phyloP scores from a whole-genome alignment of 1,140 invertebrate genomes.

The Dendrolimus punctatus region DNA sequence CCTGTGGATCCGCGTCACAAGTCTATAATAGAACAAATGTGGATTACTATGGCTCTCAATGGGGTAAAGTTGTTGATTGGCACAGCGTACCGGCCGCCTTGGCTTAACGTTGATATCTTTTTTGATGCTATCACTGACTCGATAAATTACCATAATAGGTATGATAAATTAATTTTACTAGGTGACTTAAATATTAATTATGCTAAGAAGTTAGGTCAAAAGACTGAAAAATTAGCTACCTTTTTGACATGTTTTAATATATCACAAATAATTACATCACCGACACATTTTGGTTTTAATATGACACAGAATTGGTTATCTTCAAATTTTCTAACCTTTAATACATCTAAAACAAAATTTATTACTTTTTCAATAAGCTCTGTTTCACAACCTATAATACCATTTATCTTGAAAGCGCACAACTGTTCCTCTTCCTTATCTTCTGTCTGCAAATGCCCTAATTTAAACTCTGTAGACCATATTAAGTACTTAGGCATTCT shows the following conservation, averaged over 20 bases:
- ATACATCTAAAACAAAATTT: no score
- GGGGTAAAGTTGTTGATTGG: slow-evolving; percentile 7
- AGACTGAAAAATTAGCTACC: background rate
- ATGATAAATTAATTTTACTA: slow-evolving; percentile 3
- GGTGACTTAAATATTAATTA: slow-evolving; percentile 14
- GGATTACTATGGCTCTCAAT: slow-evolving; percentile 8
- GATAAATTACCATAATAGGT: slow-evolving; percentile 1
- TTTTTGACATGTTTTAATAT: slow-evolving; percentile 2
- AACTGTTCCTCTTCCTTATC: no score
- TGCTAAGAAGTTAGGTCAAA: background rate
- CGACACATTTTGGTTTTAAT: no score
- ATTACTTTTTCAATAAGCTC: no score
- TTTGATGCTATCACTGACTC: slow-evolving; percentile 15
- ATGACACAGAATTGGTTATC: no score
- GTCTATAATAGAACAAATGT: slow-evolving; percentile 17
- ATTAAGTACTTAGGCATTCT: no score
- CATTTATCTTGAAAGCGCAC: no score
- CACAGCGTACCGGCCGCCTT: slow-evolving; percentile 17
- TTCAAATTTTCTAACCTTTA: no score
- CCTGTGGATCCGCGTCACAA: background rate
- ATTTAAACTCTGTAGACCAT: no score
- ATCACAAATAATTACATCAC: slow-evolving; percentile 1
- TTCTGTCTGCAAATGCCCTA: no score
- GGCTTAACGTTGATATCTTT: slow-evolving; percentile 10
- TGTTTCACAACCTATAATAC: no score